Base-by-base conservation (phyloP, 1,140 invertebrate genomes). In the Apolygus lucorum region DNA sequence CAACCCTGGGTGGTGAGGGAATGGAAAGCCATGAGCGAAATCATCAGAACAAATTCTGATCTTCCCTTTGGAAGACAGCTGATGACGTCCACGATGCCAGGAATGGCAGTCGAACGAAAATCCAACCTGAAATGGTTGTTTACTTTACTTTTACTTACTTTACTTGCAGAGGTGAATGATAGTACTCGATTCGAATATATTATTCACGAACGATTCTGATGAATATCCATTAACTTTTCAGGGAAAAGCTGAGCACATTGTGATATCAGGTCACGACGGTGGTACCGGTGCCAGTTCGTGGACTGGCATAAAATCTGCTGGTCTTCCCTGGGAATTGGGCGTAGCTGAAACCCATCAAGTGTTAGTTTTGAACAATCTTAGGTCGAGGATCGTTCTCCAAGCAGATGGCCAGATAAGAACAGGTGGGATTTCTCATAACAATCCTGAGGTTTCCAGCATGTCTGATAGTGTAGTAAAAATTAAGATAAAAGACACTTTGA, bases 221-320 rank as follows among this genome's bases (percentile, higher is more conserved):
- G 52, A 13, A 52, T 64, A 34, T 22, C n/a, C 52, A 29, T 68
- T 63, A 65, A 70, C 69, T 69, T 66, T 72, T 0, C 74, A 93
- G 88, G 96, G 95, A 59, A 99, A 99, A 84, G 95, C 95, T 4
- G 96, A 99, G 77, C 96, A 99, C 77, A 96, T 99, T 74, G 94
- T 96, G 4, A 97, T 99, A 74, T 98, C 96, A 28, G 97, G 97
- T 0, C 96, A 99, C 79, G 97, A 99, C 81, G 97, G 97, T 67
- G 96, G 96, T 52, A 99, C 96, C 49, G 96, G 96, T 25, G 96
- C 96, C 42, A 95, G 91, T 79, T 96, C 93, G 69, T 98, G 96
- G 96, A 99, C 96, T 1, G 95, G 90, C 72, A 93, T 93, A 71
- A 98, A 98, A 82, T 89, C 89, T 72, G 95, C 96, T 17, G 96